Evolutionary conservation across 1,140 invertebrate genomes (phyloP), one percentile per base, ranked within the genome.

Genomic region (Aleiodes sp.): DNA sequence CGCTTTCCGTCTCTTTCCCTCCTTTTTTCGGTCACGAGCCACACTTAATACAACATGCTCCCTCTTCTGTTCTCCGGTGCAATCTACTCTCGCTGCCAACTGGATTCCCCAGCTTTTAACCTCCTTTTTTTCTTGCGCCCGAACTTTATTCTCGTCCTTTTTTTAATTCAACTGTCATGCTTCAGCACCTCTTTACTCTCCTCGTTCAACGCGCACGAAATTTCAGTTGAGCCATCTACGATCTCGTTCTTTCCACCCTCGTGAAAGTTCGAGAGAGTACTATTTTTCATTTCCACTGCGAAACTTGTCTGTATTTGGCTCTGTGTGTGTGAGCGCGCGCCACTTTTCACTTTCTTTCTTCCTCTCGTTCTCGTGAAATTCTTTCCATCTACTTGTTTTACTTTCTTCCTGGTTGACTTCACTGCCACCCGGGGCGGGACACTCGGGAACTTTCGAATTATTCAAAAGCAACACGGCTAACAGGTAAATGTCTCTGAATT

Each of bases 1-100:
- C 19, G 65, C 75, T 76, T 76, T 76, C 71, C 68, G 67, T 73
- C 70, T 59, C 63, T 70, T 63, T 63, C 43, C 63, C 39, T 28
- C 33, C 56, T 63, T 64, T 33, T 41, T 70, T 75, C 75, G 64
- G 76, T 70, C 73, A 66, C 71, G 70, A 71, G 71, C 65, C 37
- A 16, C 68, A 73, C 67, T 72, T 72, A 72, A 72, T 72, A 72
- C 60, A 72, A 72, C 65, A 68, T 60, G 57, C 62, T 65, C 71
- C 56, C 61, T 63, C 65, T 71, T 59, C 70, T 72, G 64, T 39
- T 62, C 37, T 69, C 29, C 56, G 65, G 26, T 39, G 37, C 65
- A 43, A 57, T 57, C 57, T 35, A 41, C 67, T 56, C 63, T 46
- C 37, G 29, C 29, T 59, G 63, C 46, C 31, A 64, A 65, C 52